Conservation (phyloP, 2,113 vertebrate species). For the Dicrurus megarhynchus region DNA sequence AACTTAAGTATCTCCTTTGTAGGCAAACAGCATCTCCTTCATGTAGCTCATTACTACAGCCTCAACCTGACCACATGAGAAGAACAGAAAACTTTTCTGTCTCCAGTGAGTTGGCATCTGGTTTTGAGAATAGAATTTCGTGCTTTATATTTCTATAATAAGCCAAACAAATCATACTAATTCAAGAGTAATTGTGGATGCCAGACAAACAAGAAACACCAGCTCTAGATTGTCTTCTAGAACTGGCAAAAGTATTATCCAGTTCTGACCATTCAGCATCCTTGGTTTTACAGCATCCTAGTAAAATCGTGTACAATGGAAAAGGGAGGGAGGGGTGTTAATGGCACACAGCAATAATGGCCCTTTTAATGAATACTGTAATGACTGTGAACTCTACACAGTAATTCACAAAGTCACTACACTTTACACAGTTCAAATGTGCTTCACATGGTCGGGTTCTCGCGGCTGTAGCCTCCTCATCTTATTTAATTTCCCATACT, state of each 20-base stretch:
- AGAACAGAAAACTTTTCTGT: background rate
- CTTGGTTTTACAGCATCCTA: background rate
- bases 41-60: background rate
- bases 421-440: background rate
- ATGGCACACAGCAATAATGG: background rate
- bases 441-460: background rate
- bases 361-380: background rate
- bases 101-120: background rate
- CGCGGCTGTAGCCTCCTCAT: background rate
- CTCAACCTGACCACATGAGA: background rate
- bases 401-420: background rate
- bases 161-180: conserved; percentile 9
- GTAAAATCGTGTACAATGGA: background rate
- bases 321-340: background rate
- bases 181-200: conserved; percentile 4
- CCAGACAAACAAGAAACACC: conserved; percentile 7
- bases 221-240: background rate
- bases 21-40: background rate
- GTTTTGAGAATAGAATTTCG: background rate
- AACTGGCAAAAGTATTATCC: background rate
- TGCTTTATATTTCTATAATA: background rate
- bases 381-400: background rate
- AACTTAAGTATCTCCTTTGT: background rate
- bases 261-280: background rate
- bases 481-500: background rate